phyloP scores from a whole-genome alignment of 2,797 vertebrate genomes.

The Anguilla obscura region DNA sequence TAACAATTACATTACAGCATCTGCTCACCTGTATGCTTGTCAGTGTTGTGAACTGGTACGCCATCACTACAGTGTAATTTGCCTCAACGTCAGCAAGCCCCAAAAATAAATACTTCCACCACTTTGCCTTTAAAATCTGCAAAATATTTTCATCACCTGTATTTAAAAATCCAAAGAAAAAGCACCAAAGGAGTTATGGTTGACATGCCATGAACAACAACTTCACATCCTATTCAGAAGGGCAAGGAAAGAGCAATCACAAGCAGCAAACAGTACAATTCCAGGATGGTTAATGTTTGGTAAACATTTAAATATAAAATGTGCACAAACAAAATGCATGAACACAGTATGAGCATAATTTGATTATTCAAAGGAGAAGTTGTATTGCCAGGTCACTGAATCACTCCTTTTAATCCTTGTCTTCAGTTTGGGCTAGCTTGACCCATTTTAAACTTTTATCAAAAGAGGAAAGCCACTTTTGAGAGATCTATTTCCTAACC shows the following conservation, averaged over 20 bases:
- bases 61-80: conserved; percentile 90
- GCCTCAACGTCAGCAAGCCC: conserved; percentile 90
- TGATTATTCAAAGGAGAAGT: not conserved
- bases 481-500: too few relatives aligned
- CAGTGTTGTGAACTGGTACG: conserved; percentile 91
- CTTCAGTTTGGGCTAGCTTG: not conserved
- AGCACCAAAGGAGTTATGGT: conserved; percentile 25
- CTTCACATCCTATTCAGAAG: not conserved
- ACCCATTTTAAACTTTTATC: too few relatives aligned
- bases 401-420: not conserved
- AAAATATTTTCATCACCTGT: conserved; percentile 77
- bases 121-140: conserved; percentile 83
- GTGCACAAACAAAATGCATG: not conserved
- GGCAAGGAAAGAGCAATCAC: not conserved
- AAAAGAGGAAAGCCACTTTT: too few relatives aligned
- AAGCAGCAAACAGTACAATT: not conserved
- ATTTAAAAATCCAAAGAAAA: conserved; percentile 36
- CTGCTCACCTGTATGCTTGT: conserved; percentile 91
- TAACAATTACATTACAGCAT: not conserved
- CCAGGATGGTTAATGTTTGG: too few relatives aligned
- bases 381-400: not conserved
- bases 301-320: conserved; percentile 1
- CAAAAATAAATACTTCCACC: conserved; percentile 94
- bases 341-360: not conserved
- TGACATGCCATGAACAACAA: not conserved